A percentile compares a stretch with the other conserved stretches of the same genome.
phyloP scores from a whole-genome alignment of 2,113 vertebrate genomes.

The Cynoglossus semilaevis region DNA sequence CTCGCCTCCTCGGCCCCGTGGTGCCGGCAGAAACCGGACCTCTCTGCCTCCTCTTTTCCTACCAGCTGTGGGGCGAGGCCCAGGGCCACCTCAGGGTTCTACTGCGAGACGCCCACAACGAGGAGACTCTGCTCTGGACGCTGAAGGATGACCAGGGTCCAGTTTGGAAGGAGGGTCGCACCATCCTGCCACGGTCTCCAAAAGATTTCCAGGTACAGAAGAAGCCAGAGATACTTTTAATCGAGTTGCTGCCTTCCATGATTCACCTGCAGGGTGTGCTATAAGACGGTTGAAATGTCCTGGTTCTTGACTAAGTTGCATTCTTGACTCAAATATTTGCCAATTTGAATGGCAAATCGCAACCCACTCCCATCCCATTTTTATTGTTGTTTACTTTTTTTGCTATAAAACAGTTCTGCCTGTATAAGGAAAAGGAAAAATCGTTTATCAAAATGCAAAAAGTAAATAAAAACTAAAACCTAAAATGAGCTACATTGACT shows the following conservation, averaged over 20 bases:
- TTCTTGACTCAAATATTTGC: no score
- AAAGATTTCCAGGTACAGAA: slow-evolving; percentile 78
- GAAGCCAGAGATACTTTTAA: no score
- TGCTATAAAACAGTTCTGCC: no score
- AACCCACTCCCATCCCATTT: no score
- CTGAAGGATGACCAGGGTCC: slow-evolving; percentile 84
- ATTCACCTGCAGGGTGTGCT: no score
- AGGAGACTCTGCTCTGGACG: slow-evolving; percentile 88
- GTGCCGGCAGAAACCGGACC: slow-evolving; percentile 83
- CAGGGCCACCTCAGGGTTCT: slow-evolving; percentile 84
- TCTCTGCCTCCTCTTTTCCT: slow-evolving; percentile 91
- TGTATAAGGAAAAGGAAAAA: background rate
- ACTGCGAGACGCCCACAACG: slow-evolving; percentile 79
- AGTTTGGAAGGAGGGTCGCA: slow-evolving; percentile 90
- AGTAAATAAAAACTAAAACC: background rate
- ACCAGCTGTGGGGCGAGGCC: slow-evolving; percentile 82
- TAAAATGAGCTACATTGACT: no score
- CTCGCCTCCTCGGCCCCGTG: slow-evolving; percentile 83
- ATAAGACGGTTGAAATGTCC: no score
- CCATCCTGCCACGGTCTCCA: slow-evolving; percentile 89
- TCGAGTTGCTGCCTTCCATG: no score
- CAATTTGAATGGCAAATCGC: no score
- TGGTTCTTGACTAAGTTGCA: no score
- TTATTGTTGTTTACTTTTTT: no score
- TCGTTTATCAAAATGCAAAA: no score